Evolutionary conservation across 2,797 vertebrate species (phyloP).

Genomic region (Pyrocephalus nanus): DNA sequence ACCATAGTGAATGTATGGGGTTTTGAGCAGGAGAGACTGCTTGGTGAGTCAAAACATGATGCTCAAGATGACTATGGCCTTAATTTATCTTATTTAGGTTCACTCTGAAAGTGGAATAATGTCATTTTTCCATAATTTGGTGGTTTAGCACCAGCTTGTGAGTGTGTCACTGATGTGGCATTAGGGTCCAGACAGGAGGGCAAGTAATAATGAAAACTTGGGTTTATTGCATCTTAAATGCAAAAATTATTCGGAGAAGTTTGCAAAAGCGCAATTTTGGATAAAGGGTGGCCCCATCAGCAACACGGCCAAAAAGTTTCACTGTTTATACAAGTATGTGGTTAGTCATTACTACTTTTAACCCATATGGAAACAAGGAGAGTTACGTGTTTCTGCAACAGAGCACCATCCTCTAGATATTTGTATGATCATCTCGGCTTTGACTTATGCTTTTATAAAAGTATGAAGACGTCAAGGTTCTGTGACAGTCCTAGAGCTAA

Average conservation of each 20-base stretch:
- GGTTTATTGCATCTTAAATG: neutral
- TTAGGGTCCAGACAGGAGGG: neutral
- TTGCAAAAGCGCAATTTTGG: neutral
- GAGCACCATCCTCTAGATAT: neutral
- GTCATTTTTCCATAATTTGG: neutral
- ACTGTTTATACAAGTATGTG: neutral
- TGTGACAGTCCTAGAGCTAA: neutral
- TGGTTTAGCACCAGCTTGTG: neutral
- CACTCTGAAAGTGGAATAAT: neutral
- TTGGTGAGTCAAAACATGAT: neutral
- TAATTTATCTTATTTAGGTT: neutral
- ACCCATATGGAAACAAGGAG: neutral
- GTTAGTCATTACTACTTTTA: neutral
- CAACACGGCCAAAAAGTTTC: neutral
- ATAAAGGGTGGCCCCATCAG: neutral
- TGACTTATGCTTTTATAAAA: neutral
- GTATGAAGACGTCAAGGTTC: neutral
- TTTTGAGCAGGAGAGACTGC: neutral
- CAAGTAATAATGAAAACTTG: neutral
- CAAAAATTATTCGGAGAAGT: neutral
- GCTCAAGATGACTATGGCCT: neutral
- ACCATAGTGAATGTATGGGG: neutral
- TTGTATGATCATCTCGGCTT: neutral
- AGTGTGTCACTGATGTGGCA: neutral
- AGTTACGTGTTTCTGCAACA: neutral